Conservation (phyloP, 2,888 invertebrate genomes). For the Melanophora roralis region DNA sequence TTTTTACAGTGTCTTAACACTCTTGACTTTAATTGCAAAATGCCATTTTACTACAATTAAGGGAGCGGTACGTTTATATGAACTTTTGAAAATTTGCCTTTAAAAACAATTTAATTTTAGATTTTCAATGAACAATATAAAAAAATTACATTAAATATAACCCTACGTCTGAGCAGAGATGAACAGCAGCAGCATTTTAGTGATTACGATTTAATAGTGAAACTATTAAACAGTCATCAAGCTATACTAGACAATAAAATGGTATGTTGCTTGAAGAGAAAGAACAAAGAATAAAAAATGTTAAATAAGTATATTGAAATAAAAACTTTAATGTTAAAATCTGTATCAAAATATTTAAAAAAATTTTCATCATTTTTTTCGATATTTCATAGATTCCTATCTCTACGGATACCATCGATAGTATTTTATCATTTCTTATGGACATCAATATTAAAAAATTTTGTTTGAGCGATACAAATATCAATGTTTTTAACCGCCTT, state of each 20-base stretch:
- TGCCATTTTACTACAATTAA: conserved; percentile 72
- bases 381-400: conserved; percentile 66
- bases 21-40: conserved; percentile 71
- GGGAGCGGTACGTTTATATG: conserved; percentile 70
- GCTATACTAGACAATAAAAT: conserved; percentile 70
- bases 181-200: conserved; percentile 60
- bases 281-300: too few relatives aligned
- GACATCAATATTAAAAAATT: conserved; percentile 73
- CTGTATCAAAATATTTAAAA: too few relatives aligned
- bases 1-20: conserved; percentile 66
- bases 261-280: conserved; percentile 64
- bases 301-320: too few relatives aligned
- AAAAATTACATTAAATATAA: conserved; percentile 69
- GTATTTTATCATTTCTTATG: conserved; percentile 71
- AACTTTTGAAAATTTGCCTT: not conserved
- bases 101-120: conserved; percentile 62
- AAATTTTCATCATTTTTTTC: not conserved
- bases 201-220: conserved; percentile 64
- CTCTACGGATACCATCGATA: conserved; percentile 72
- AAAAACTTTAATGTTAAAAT: too few relatives aligned
- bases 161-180: conserved; percentile 65
- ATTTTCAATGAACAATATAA: conserved; percentile 76
- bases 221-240: conserved; percentile 70
- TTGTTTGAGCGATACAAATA: conserved; percentile 66
- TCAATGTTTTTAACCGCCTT: conserved; percentile 66